phyloP scores from a whole-genome alignment of 2,113 vertebrate genomes.

The Pelecanoides urinatrix region DNA sequence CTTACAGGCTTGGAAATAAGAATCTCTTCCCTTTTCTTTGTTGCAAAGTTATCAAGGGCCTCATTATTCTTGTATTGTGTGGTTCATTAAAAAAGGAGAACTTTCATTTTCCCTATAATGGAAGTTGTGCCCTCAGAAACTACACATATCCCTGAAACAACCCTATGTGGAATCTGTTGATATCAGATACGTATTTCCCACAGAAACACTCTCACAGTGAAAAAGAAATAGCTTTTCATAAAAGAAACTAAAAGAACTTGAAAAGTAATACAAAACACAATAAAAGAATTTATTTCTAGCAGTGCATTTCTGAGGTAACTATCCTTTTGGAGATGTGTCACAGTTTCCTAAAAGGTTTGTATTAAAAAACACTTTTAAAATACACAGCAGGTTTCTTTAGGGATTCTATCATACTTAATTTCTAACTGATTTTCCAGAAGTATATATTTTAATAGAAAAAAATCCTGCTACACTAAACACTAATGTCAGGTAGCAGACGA shows the following conservation, averaged over 20 bases:
- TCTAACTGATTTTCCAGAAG: not conserved
- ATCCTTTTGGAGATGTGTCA: not conserved
- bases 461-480: not conserved
- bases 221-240: slow-evolving; percentile 52
- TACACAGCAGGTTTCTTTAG: not conserved
- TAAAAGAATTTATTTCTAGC: slow-evolving; percentile 18
- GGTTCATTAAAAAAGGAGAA: slow-evolving; percentile 1
- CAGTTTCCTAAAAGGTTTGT: not conserved
- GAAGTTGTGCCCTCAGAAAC: slow-evolving; percentile 14
- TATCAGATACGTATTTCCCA: not conserved
- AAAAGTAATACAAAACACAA: slow-evolving; percentile 43
- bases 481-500: not conserved
- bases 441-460: not conserved
- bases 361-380: slow-evolving; percentile 4
- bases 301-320: not conserved
- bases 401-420: not conserved
- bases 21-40: not conserved
- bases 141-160: not conserved
- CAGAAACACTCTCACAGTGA: not conserved
- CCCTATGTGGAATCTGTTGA: not conserved
- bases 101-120: not conserved
- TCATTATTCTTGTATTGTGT: not conserved
- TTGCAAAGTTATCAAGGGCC: not conserved
- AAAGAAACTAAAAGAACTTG: slow-evolving; percentile 16
- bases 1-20: not conserved